Percentiles rank a stretch among this genome's conserved stretches.
Conservation (phyloP, 2,888 invertebrate genomes). For the Oscheius sp. region DNA sequence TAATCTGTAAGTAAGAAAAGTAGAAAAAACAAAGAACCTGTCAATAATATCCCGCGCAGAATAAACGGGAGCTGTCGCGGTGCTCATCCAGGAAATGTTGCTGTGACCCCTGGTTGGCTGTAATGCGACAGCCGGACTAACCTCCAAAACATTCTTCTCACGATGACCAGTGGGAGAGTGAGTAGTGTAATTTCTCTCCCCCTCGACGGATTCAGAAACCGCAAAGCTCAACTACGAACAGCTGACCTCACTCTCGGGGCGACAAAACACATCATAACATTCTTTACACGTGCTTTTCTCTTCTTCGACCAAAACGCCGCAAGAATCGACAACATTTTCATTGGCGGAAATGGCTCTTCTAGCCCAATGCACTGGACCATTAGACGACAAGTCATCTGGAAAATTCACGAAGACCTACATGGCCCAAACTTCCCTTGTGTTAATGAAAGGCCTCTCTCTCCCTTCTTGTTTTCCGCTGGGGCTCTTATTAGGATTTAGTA, state of each 20-base stretch:
- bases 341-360: constrained; percentile 26
- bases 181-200: neutral
- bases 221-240: neutral
- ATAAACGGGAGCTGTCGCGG: constrained; percentile 24
- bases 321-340: constrained; percentile 8
- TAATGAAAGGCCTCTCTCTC: neutral
- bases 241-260: too few species aligned
- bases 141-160: constrained; percentile 25
- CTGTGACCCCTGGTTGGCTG: constrained; percentile 18
- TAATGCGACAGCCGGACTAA: constrained; percentile 25
- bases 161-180: constrained; percentile 17
- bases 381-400: constrained; percentile 18
- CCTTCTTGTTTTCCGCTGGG: neutral
- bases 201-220: neutral
- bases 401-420: constrained; percentile 19
- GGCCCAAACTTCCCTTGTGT: neutral
- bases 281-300: neutral
- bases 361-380: constrained; percentile 22
- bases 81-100: constrained; percentile 25
- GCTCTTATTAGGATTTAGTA: neutral
- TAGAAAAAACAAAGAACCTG: neutral
- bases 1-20: too few species aligned
- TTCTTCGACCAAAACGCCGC: neutral
- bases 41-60: constrained; percentile 32
- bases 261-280: constrained; percentile 8